phyloP scores from a whole-genome alignment of 2,888 invertebrate species.

The Ennomos quercinarius region DNA sequence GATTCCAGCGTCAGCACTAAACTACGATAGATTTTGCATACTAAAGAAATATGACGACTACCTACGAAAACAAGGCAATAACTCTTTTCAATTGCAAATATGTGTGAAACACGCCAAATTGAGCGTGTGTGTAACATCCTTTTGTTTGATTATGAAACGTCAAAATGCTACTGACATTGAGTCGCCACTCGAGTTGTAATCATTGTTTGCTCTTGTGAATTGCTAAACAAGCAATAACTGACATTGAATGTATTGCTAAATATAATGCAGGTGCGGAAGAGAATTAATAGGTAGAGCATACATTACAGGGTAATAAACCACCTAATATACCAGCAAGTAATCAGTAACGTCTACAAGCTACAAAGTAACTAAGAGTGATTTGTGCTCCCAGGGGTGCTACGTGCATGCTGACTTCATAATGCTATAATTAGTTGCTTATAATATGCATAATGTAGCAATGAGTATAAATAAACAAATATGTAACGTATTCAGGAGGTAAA shows the following conservation, averaged over 20 bases:
- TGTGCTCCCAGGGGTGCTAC: constrained; percentile 68
- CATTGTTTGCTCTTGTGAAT: constrained; percentile 57
- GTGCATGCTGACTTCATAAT: constrained; percentile 75
- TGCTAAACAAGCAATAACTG: constrained; percentile 58
- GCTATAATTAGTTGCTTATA: constrained; percentile 72
- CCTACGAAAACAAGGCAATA: constrained; percentile 19
- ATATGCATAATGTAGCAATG: constrained; percentile 61
- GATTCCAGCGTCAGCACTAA: constrained; percentile 38
- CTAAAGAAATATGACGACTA: constrained; percentile 23
- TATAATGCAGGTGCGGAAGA: constrained; percentile 54
- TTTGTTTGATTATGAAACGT: constrained; percentile 51
- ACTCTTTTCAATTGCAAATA: constrained; percentile 34
- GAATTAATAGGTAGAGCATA: constrained; percentile 47
- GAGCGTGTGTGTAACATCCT: constrained; percentile 41
- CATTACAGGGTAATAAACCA: constrained; percentile 45
- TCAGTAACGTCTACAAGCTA: constrained; percentile 60
- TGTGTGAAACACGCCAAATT: constrained; percentile 20
- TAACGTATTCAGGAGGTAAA: constrained; percentile 62
- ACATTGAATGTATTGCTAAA: constrained; percentile 58
- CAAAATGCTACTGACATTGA: constrained; percentile 55
- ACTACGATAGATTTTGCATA: constrained; percentile 26
- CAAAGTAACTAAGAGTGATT: constrained; percentile 63
- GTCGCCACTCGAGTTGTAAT: constrained; percentile 48
- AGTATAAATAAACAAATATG: constrained; percentile 67
- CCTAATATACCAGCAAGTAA: constrained; percentile 56